Evolutionary conservation across 1,140 invertebrate species (phyloP).

Genomic region (Hestina assimilis): DNA sequence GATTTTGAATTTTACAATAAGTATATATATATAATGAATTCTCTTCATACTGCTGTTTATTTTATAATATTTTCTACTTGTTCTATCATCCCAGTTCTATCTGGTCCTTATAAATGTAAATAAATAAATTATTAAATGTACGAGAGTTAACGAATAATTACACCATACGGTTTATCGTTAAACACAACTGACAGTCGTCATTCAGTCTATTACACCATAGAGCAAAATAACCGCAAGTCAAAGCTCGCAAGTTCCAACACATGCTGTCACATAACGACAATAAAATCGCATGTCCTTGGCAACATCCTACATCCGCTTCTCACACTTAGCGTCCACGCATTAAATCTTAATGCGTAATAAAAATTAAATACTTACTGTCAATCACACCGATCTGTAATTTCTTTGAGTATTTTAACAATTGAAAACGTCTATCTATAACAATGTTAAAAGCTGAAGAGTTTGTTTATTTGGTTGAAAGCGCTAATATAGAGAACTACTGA

Average conservation of each 20-base stretch:
- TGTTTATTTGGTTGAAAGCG: no score
- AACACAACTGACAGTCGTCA: no score
- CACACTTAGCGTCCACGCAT: constrained; percentile 42
- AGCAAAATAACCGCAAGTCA: constrained; percentile 6
- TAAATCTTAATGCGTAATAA: constrained; percentile 39
- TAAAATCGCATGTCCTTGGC: constrained; percentile 60
- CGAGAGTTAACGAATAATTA: not conserved
- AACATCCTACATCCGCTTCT: constrained; percentile 69
- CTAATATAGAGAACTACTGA: no score
- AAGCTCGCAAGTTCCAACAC: constrained; percentile 21
- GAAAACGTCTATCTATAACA: not conserved
- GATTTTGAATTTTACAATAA: no score
- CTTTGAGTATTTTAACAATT: not conserved
- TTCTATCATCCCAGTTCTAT: no score
- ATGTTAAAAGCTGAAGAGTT: no score
- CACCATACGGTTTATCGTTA: no score
- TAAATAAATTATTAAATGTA: no score
- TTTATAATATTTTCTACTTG: no score
- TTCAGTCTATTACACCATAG: constrained; percentile 10
- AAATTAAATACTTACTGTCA: constrained; percentile 24
- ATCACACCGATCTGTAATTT: constrained; percentile 20
- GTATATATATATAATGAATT: no score
- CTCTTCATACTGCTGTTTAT: no score
- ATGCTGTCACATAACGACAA: constrained; percentile 54
- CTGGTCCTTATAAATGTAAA: no score